These are phyloP conservation scores for Tetragonula carbonaria DNA, from an alignment of 2,888 invertebrate species.

Conservation along the genomic window DNA sequence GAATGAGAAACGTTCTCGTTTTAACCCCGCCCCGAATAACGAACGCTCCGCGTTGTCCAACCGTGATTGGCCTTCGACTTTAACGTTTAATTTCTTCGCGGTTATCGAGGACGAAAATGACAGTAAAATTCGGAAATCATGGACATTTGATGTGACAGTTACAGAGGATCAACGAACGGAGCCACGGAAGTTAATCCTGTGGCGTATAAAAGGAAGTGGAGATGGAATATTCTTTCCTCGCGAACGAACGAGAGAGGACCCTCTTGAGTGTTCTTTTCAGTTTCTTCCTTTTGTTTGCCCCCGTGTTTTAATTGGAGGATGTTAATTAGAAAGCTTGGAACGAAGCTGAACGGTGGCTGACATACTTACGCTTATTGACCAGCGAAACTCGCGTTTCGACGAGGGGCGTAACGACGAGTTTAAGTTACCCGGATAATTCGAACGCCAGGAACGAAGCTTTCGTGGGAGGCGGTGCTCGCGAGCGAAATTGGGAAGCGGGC, in stretches of 20 bases:
- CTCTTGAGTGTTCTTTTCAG: not conserved
- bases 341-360: not conserved
- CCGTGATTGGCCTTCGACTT: too few species aligned
- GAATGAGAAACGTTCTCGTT: slow-evolving; percentile 5
- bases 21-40: not conserved
- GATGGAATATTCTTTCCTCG: not conserved
- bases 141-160: too few species aligned
- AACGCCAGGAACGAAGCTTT: slow-evolving; percentile 27
- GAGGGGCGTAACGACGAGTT: slow-evolving; percentile 27
- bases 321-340: slow-evolving; percentile 44
- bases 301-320: slow-evolving; percentile 35
- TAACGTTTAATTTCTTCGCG: too few species aligned
- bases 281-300: not conserved
- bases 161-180: too few species aligned
- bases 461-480: slow-evolving; percentile 37
- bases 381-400: slow-evolving; percentile 4
- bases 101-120: too few species aligned
- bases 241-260: not conserved
- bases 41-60: too few species aligned
- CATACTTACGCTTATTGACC: slow-evolving; percentile 39
- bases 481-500: slow-evolving; percentile 44
- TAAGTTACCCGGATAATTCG: slow-evolving; percentile 58
- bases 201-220: too few species aligned
- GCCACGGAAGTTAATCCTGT: too few species aligned
- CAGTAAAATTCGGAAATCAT: too few species aligned